Evolutionary conservation across 2,888 invertebrate genomes (phyloP).

Genomic region (Ditula angustiorana): DNA sequence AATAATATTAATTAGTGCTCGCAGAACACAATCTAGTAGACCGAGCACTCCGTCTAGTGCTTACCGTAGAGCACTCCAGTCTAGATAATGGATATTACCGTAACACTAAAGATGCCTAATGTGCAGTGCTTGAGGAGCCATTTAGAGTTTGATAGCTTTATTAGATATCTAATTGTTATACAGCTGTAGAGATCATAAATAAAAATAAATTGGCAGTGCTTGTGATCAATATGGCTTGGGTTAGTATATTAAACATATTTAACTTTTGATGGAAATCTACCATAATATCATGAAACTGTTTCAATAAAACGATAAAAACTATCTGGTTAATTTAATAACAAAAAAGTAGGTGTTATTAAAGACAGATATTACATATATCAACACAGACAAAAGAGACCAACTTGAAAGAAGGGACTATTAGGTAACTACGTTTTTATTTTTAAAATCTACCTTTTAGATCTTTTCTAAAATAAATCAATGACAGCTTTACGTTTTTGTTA

Average conservation of each 20-base stretch:
- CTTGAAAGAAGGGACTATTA: no score
- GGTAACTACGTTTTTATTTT: no score
- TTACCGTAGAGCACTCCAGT: constrained; percentile 27
- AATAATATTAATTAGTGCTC: constrained; percentile 47
- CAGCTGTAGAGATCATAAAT: neutral
- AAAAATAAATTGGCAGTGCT: no score
- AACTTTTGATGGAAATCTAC: neutral
- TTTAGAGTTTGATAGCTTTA: neutral
- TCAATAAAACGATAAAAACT: no score
- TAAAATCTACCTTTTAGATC: no score
- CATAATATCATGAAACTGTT: neutral
- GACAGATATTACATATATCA: no score
- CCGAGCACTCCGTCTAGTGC: constrained; percentile 53
- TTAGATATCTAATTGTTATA: neutral
- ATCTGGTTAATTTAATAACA: no score
- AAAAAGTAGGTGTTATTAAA: no score
- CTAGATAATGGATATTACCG: constrained; percentile 47
- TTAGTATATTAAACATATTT: neutral
- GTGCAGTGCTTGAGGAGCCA: neutral
- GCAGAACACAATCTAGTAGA: constrained; percentile 55
- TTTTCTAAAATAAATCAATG: no score
- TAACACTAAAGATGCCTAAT: constrained; percentile 38
- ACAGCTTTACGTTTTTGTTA: no score
- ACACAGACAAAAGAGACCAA: no score
- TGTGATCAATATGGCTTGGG: neutral